Conservation (phyloP, 1,140 invertebrate species). For the Araneus ventricosus region DNA sequence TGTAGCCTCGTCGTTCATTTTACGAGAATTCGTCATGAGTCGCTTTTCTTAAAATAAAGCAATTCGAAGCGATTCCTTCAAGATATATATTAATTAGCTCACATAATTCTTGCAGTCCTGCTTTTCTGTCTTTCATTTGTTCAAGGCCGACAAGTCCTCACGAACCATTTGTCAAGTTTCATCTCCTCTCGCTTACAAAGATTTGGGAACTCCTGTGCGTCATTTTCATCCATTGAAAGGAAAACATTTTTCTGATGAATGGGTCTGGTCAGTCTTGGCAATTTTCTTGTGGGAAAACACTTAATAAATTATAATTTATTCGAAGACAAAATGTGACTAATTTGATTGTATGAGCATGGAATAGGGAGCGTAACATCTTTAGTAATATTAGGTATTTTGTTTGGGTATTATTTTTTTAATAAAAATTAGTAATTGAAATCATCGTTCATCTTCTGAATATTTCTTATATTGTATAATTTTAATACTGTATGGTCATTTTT, state of each 20-base stretch:
- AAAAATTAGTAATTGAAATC: too few relatives aligned
- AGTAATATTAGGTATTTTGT: too few relatives aligned
- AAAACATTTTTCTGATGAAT: not conserved
- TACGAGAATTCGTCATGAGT: not conserved
- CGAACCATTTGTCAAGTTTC: not conserved
- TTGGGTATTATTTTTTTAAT: too few relatives aligned
- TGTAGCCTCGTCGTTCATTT: not conserved
- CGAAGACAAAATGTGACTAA: too few relatives aligned
- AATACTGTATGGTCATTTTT: too few relatives aligned
- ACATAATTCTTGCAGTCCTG: not conserved
- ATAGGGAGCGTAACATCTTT: too few relatives aligned
- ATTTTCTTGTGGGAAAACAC: too few relatives aligned
- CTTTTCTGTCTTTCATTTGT: not conserved
- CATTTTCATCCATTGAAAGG: not conserved
- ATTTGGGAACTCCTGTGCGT: not conserved
- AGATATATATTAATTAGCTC: not conserved
- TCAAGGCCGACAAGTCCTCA: not conserved
- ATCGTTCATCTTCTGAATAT: too few relatives aligned
- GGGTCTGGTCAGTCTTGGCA: not conserved
- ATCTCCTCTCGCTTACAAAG: not conserved
- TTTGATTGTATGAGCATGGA: too few relatives aligned
- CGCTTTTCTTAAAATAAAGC: not conserved
- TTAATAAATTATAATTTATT: too few relatives aligned
- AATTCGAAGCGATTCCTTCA: not conserved
- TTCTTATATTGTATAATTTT: too few relatives aligned